phyloP scores from a whole-genome alignment of 1,140 invertebrate genomes.

The Scaptomyza pallida region DNA sequence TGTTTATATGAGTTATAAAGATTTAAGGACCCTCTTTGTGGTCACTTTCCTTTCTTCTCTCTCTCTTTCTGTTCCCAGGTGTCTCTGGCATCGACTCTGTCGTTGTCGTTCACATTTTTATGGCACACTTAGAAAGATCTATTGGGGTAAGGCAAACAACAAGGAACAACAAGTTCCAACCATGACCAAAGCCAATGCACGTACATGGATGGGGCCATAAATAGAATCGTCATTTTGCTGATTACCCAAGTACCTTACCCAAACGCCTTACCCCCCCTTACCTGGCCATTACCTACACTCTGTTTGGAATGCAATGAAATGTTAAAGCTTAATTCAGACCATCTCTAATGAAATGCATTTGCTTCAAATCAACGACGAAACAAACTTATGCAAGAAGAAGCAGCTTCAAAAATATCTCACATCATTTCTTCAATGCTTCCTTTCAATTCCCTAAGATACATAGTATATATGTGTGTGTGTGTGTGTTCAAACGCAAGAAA shows the following conservation, averaged over 20 bases:
- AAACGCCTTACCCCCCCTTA: neutral
- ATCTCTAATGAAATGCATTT: constrained; percentile 52
- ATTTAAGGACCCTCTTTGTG: constrained; percentile 36
- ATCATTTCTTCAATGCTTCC: neutral
- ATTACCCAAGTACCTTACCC: constrained; percentile 21
- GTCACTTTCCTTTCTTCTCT: too few species aligned
- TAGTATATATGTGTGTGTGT: constrained; percentile 7
- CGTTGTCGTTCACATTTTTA: constrained; percentile 28
- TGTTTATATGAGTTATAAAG: constrained; percentile 32
- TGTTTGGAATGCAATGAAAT: constrained; percentile 49
- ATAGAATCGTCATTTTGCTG: constrained; percentile 46
- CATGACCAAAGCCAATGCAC: constrained; percentile 17
- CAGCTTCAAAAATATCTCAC: neutral
- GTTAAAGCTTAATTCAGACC: constrained; percentile 49
- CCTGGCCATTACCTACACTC: neutral
- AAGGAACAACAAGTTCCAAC: constrained; percentile 21
- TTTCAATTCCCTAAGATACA: constrained; percentile 28
- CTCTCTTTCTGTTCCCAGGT: constrained; percentile 2
- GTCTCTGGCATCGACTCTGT: neutral
- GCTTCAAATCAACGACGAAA: constrained; percentile 44
- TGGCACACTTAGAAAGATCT: constrained; percentile 33
- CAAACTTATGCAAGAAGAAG: constrained; percentile 4
- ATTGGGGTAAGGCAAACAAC: constrained; percentile 22
- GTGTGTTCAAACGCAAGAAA: constrained; percentile 36
- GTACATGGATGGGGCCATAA: constrained; percentile 28